Evolutionary conservation across 1,140 invertebrate species (phyloP), one percentile per base, ranked within the genome.

Genomic region (Schlechtendalia chinensis): DNA sequence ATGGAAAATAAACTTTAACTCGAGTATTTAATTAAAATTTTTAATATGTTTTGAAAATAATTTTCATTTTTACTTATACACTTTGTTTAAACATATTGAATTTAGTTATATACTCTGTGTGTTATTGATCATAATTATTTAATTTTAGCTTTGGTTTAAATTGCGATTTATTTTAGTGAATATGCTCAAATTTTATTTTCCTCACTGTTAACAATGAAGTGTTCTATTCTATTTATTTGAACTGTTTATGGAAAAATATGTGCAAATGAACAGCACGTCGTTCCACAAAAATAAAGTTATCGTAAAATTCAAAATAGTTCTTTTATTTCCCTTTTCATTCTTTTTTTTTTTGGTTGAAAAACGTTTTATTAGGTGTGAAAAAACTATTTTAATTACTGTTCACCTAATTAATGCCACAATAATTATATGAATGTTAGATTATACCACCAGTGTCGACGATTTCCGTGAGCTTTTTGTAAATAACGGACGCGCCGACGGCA

Each of bases 351-450:
- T 14, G 2, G 27, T 11, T 5, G 24, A 58, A 17, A 47, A 77
- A 59, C 53, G 14, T 59, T 77, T 77, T 77, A 77, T 77, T 59
- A 59, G 74, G 74, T 56, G 74, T 59, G n/a, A 77, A 59, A 29
- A 77, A 58, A 77, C 59, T 50, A 22, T 77, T 77, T 59, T 47
- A 39, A 77, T 45, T 24, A n/a, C 56, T 45, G 19, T 74, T 10
- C 14, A 24, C 56, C n/a, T 27, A 74, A 75, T 75, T 75, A 75
- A 75, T 56, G 71, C 56, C 14, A 8, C 71, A 56, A 75, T 16
- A 17, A 39, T 72, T 72, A 72, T 22, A 32, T 8, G 61, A 29
- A 63, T 17, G 24, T 24, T 72, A 24, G 47, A 50, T 10, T 10
- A 12, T 11, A 12, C 11, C 10, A 12, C 5, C 8, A 50, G n/a